phyloP scores from a whole-genome alignment of 2,113 vertebrate genomes.

The Solea senegalensis region DNA sequence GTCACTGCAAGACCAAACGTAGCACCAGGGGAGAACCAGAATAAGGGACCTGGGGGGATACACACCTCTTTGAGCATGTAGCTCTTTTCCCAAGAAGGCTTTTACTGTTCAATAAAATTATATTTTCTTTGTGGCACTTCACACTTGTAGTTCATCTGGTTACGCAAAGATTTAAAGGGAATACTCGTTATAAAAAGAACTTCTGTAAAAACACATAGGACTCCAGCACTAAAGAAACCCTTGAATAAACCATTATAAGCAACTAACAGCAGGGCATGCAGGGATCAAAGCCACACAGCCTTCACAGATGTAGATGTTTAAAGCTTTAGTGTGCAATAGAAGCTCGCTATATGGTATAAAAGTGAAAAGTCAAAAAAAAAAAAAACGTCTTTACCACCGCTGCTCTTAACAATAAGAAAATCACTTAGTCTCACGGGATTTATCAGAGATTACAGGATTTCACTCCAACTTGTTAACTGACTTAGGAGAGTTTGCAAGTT shows the following conservation, averaged over 20 bases:
- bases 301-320: background rate
- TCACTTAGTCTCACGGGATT: background rate
- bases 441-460: background rate
- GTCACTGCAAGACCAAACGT: conserved; percentile 16
- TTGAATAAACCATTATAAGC: background rate
- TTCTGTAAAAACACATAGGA: background rate
- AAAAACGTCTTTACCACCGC: no score
- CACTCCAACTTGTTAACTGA: no score
- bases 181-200: background rate
- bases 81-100: no score
- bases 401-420: background rate
- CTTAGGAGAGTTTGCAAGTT: no score
- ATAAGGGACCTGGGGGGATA: background rate
- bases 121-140: background rate
- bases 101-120: background rate
- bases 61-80: no score
- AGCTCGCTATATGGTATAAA: no score
- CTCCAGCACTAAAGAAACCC: background rate
- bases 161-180: conserved; percentile 1
- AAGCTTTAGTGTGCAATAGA: background rate
- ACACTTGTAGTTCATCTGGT: background rate
- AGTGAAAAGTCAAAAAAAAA: conserved; percentile 1
- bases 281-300: background rate
- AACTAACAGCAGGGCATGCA: conserved; percentile 1
- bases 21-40: background rate